Percentiles rank a stretch among this genome's conserved stretches.
Evolutionary conservation across 1,140 invertebrate genomes (phyloP).

Genomic region (Drosophila saltans): DNA sequence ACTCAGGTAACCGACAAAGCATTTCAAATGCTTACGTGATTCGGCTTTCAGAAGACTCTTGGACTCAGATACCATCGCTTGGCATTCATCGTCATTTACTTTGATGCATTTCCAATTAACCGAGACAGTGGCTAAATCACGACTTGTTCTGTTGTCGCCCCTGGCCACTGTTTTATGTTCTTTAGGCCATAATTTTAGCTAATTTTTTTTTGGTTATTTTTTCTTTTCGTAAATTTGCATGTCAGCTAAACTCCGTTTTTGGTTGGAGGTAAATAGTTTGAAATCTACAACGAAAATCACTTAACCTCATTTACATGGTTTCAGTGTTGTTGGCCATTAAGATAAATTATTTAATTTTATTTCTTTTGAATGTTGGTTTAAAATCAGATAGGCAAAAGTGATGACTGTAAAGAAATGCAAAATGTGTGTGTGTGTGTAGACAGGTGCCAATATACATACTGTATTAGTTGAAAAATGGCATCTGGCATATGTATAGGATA

Average conservation of each 20-base stretch:
- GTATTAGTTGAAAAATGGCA: neutral
- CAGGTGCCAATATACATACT: neutral
- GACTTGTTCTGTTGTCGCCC: constrained; percentile 48
- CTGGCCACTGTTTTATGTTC: constrained; percentile 44
- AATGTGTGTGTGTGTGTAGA: neutral
- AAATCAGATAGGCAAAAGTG: neutral
- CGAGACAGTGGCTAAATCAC: constrained; percentile 54
- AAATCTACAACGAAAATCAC: constrained; percentile 75
- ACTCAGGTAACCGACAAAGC: constrained; percentile 64
- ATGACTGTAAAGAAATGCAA: constrained; percentile 43
- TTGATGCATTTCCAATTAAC: constrained; percentile 57
- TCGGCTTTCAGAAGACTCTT: constrained; percentile 37
- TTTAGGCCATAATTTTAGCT: constrained; percentile 51
- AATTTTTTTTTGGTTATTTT: constrained; percentile 43
- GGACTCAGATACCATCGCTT: constrained; percentile 66
- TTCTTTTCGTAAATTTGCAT: constrained; percentile 50
- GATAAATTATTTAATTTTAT: constrained; percentile 82
- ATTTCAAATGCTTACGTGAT: constrained; percentile 55
- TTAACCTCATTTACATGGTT: constrained; percentile 68
- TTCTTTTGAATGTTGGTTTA: constrained; percentile 59
- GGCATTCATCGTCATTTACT: constrained; percentile 55
- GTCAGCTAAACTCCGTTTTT: constrained; percentile 23
- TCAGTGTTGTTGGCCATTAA: constrained; percentile 51
- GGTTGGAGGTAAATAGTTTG: constrained; percentile 23
- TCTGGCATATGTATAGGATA: neutral